Conservation (phyloP, 2,888 invertebrate genomes). For the Podabrus alpinus region DNA sequence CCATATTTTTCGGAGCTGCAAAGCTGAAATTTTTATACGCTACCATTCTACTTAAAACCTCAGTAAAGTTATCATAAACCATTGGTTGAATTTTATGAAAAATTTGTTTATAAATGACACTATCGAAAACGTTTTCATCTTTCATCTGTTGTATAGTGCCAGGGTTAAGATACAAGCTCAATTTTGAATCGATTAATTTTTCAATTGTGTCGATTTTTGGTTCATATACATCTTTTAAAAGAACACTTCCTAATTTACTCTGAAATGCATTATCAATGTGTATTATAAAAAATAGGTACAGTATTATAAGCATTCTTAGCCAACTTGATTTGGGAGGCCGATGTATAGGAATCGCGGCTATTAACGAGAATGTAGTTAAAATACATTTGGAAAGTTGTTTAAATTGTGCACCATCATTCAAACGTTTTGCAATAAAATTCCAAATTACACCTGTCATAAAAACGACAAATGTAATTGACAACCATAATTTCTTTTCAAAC, state of each 20-base stretch:
- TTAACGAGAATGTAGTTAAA: background rate
- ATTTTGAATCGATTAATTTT: background rate
- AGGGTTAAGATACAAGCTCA: background rate
- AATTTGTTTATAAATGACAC: background rate
- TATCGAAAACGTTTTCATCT: background rate
- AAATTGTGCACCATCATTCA: too few species aligned
- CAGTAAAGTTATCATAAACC: background rate
- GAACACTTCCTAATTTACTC: background rate
- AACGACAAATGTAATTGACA: too few species aligned
- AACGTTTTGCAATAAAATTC: too few species aligned
- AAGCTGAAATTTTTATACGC: background rate
- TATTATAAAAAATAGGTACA: background rate
- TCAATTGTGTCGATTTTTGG: background rate
- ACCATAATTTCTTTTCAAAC: too few species aligned
- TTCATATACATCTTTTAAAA: background rate
- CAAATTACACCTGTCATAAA: too few species aligned
- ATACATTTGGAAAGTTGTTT: background rate
- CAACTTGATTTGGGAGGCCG: background rate
- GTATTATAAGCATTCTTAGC: background rate
- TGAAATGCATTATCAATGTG: background rate
- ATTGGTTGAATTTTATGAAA: background rate
- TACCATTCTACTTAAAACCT: background rate
- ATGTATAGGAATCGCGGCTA: too few species aligned
- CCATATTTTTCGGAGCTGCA: background rate
- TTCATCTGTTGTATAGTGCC: background rate